Conservation (phyloP, 2,888 invertebrate species). For the Augochlorella aurata region DNA sequence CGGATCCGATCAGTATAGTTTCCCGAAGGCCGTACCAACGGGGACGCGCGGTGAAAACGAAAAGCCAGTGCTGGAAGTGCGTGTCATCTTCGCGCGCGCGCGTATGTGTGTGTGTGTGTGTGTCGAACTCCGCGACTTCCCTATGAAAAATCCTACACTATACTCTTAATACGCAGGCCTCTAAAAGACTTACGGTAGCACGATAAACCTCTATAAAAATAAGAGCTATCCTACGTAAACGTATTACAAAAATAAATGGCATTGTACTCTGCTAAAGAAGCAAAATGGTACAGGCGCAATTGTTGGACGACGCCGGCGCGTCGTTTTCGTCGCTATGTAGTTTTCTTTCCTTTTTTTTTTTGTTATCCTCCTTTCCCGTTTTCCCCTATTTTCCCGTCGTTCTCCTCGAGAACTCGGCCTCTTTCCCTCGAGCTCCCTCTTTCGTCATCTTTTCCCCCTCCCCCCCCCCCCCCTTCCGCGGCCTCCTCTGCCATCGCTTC, state of each 20-base stretch:
- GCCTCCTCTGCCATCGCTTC: not conserved
- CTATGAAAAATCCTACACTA: constrained; percentile 66
- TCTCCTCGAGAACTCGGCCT: not conserved
- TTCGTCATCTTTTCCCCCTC: not conserved
- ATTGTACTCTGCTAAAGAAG: constrained; percentile 82
- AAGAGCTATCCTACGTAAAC: constrained; percentile 81
- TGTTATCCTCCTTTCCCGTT: not conserved
- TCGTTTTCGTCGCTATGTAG: constrained; percentile 56
- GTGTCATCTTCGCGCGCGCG: constrained; percentile 50
- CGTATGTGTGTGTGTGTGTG: constrained; percentile 11
- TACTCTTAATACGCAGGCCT: constrained; percentile 77
- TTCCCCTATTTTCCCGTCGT: too few relatives aligned
- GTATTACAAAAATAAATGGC: constrained; percentile 82
- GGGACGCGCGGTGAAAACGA: constrained; percentile 42
- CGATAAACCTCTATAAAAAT: constrained; percentile 80
- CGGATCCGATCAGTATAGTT: not conserved
- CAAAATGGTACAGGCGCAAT: constrained; percentile 81
- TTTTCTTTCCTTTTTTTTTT: not conserved
- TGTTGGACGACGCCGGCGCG: constrained; percentile 78
- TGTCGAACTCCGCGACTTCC: constrained; percentile 64
- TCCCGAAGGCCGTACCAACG: not conserved
- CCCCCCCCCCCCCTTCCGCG: not conserved
- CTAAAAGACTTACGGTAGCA: constrained; percentile 81
- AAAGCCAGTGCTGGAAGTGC: constrained; percentile 67
- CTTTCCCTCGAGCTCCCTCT: not conserved